Base-by-base conservation (phyloP, 2,888 invertebrate genomes). In the Drosophila affinis region DNA sequence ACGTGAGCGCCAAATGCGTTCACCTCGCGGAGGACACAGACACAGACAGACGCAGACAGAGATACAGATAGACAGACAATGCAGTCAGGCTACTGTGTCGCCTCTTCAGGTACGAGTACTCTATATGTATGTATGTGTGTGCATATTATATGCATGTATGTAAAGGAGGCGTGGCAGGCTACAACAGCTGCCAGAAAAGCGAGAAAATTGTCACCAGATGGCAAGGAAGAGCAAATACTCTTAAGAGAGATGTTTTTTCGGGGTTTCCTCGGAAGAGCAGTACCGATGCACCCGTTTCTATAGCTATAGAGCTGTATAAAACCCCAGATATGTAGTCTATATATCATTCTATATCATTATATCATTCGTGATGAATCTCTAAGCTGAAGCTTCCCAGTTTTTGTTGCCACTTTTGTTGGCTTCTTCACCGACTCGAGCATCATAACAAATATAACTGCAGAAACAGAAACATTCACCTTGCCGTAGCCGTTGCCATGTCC, bases 41-140 rank as follows among this genome's bases (percentile, higher is more conserved):
- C 18, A 61, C 57, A 82, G 76, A 73, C 76, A 83, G 27, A 51
- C 56, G 72, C 76, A 83, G 27, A 51, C 56, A 14, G 9, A 53
- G 18, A 44, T 24, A 49, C 47, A 62, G 62, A 39, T 32, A 39
- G 55, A 61, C 57, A 86, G 76, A 76, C 76, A 83, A 65, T 80
- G 84, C 81, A 76, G 52, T 56, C 58, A 49, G 32, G 60, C 49
- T 56, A 46, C 21, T 45, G 29, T 51, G 44, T 56, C 65, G 27
- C 56, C 57, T 21, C 5, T 14, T 14, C 39, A 39, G 14, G 14
- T 17, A 24, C 39, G n/a, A 21, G 21, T 39, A 27, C 21, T 21
- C 21, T 21, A 3, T 21, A 21, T 21, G 21, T 55, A 10, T 24
- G 32, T 53, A n/a, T 17, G 32, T 47, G 47, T 53, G 12, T 17